phyloP scores from a whole-genome alignment of 2,888 invertebrate species.

The Steinernema scapterisci region DNA sequence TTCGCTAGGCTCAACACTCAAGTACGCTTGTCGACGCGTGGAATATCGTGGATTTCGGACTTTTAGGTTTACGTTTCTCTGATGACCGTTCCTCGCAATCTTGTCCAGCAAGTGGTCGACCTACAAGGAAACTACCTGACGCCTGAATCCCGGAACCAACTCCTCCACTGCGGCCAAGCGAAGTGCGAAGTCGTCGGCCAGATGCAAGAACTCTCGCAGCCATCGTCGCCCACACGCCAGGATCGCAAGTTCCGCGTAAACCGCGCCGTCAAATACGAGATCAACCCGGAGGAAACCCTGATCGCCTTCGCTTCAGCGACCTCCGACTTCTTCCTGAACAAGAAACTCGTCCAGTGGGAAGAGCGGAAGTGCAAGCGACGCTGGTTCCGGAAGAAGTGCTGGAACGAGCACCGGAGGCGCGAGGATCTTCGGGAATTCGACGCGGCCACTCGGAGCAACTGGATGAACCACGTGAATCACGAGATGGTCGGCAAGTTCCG shows the following conservation, averaged over 20 bases:
- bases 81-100: conserved; percentile 25
- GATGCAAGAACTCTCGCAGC: conserved; percentile 25
- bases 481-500: conserved; percentile 33
- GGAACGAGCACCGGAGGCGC: conserved; percentile 2
- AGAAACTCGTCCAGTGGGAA: conserved; percentile 24
- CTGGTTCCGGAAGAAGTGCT: conserved; percentile 32
- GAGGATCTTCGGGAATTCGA: conserved; percentile 32
- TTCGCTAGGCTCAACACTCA: conserved; percentile 25
- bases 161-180: conserved; percentile 23
- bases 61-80: conserved; percentile 25
- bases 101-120: conserved; percentile 8
- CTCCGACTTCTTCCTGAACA: conserved; percentile 34
- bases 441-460: conserved; percentile 16
- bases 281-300: conserved; percentile 10
- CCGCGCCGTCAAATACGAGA: conserved; percentile 15
- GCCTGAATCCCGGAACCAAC: conserved; percentile 2
- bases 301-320: conserved; percentile 33
- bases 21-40: background rate
- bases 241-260: conserved; percentile 31
- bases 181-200: conserved; percentile 26
- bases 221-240: conserved; percentile 1
- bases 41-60: too few species aligned
- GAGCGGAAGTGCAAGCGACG: conserved; percentile 22
- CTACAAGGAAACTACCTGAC: conserved; percentile 16
- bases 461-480: conserved; percentile 34